phyloP scores from a whole-genome alignment of 2,113 vertebrate genomes.

The Xiphorhynchus elegans region DNA sequence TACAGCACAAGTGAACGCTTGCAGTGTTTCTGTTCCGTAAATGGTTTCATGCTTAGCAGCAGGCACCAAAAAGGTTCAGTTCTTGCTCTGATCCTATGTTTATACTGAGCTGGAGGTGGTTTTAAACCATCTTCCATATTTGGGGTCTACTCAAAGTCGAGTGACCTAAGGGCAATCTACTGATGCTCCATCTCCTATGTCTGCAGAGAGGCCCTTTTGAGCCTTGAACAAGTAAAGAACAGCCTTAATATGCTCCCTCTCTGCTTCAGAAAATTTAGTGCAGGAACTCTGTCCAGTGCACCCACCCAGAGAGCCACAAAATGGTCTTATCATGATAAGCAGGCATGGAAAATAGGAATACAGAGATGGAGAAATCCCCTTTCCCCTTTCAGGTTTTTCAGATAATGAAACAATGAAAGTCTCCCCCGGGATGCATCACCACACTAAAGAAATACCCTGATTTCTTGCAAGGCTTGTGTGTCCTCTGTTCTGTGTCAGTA shows the following conservation, averaged over 20 bases:
- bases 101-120: constrained; percentile 45
- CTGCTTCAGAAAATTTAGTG: background rate
- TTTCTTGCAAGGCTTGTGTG: accelerated
- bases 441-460: background rate
- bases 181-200: background rate
- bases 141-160: constrained; percentile 11
- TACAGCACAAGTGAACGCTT: background rate
- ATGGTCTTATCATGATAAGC: accelerated
- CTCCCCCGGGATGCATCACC: background rate
- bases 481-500: accelerated
- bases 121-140: constrained; percentile 58
- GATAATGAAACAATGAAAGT: background rate
- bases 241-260: background rate
- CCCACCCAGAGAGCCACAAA: background rate
- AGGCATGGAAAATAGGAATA: background rate
- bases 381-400: background rate
- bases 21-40: constrained; percentile 35
- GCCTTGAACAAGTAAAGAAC: background rate
- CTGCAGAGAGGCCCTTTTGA: background rate
- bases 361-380: background rate
- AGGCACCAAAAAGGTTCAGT: constrained; percentile 20
- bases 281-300: background rate
- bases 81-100: constrained; percentile 50
- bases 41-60: background rate
- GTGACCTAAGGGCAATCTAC: constrained; percentile 39